phyloP scores from a whole-genome alignment of 2,113 vertebrate genomes.

The Caretta caretta region DNA sequence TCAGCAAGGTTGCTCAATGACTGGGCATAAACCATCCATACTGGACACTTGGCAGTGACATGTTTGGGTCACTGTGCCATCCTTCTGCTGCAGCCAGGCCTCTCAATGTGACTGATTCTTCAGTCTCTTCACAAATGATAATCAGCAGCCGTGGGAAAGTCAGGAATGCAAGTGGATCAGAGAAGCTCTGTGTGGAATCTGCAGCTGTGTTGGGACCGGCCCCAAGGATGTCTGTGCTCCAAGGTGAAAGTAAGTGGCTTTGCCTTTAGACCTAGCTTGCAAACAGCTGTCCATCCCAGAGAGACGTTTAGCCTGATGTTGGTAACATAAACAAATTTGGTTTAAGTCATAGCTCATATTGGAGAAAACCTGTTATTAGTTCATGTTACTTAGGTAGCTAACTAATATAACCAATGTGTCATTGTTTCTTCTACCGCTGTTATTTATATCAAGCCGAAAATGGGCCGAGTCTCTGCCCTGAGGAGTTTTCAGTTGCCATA shows the following conservation, averaged over 20 bases:
- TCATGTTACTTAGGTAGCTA: neutral
- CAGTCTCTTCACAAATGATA: neutral
- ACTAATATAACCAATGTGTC: neutral
- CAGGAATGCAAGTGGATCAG: too few relatives aligned
- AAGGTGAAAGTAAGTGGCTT: neutral
- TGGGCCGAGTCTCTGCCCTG: neutral
- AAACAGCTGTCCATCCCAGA: neutral
- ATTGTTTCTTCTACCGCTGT: neutral
- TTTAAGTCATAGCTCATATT: neutral
- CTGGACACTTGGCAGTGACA: neutral
- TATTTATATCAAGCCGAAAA: neutral
- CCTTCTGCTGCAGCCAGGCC: neutral
- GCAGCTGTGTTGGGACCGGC: neutral
- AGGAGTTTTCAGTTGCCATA: too few relatives aligned
- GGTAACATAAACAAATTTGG: neutral
- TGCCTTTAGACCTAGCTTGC: neutral
- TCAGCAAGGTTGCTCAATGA: neutral
- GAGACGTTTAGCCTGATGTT: neutral
- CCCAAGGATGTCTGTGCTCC: neutral
- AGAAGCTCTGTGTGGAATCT: neutral
- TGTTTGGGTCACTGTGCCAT: neutral
- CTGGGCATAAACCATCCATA: neutral
- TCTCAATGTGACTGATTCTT: neutral
- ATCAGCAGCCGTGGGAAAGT: too few relatives aligned
- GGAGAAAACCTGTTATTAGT: neutral